Evolutionary conservation across 1,140 invertebrate species (phyloP), one percentile per base, ranked within the genome.

Genomic region (Neoseiulus cucumeris): DNA sequence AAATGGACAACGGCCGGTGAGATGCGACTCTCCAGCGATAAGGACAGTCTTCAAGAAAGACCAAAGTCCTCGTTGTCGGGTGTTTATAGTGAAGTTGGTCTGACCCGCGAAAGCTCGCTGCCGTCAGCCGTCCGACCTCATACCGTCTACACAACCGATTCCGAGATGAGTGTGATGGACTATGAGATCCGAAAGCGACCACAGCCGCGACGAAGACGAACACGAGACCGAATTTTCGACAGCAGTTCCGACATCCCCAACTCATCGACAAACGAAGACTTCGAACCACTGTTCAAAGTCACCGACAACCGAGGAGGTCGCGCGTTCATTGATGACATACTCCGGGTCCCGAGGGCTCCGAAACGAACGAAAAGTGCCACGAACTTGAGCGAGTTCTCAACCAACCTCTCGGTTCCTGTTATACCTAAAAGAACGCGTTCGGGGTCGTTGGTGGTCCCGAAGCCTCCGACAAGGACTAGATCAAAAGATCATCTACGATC

Each of bases 251-350:
- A 59, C 22, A 59, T 59, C 1, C 51, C 51, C 33, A 59, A 59
- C 9, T 59, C 51, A 25, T 59, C 51, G 4, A 59, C 51, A 29
- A 59, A 59, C 22, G 51, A 59, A 59, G 51, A 59, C 4, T 59
- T 59, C 51, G 51, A 59, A 17, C 22, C 51, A 1, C 33, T 59
- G 14, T 59, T 1, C 51, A 12, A 20, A n/a, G n/a, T n/a, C 25
- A 6, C 33, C 17, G 51, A 25, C 22, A 59, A 20, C 9, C 51
- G 33, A 20, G 25, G 17, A 59, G 25, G 51, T 25, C 51, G 51
- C 17, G 51, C 51, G 12, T 59, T 59, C 51, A 4, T 59, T 25
- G 14, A 18, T 59, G 17, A 59, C 22, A 59, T 39, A 4, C 2
- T 59, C 2, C 2, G 2, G 17, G 51, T 33, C 9, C 51, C 51